phyloP scores from a whole-genome alignment of 2,888 invertebrate species.

The Empis stercorea region DNA sequence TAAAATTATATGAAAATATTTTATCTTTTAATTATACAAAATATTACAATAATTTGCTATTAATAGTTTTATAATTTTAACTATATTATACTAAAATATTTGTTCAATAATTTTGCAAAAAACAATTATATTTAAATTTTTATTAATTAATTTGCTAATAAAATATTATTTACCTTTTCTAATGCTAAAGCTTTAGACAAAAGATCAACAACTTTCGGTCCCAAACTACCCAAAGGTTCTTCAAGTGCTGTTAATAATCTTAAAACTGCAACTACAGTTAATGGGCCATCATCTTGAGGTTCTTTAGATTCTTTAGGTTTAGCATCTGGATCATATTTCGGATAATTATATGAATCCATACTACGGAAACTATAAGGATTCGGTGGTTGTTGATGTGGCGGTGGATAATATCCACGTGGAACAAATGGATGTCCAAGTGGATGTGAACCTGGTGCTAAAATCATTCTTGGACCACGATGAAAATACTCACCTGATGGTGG shows the following conservation, averaged over 20 bases:
- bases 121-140: too few relatives aligned
- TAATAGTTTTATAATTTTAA: too few relatives aligned
- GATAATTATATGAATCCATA: slow-evolving; percentile 28
- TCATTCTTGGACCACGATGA: background rate
- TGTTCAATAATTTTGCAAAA: too few relatives aligned
- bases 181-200: slow-evolving; percentile 64
- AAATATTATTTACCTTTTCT: slow-evolving; percentile 43
- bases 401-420: slow-evolving; percentile 6
- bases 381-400: slow-evolving; percentile 4
- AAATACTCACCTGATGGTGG: slow-evolving; percentile 13
- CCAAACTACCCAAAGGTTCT: slow-evolving; percentile 70
- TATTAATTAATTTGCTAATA: background rate
- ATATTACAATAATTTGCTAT: too few relatives aligned
- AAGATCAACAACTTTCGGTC: slow-evolving; percentile 63
- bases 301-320: slow-evolving; percentile 29
- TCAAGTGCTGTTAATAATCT: slow-evolving; percentile 69
- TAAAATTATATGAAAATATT: too few relatives aligned
- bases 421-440: background rate
- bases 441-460: background rate
- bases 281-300: slow-evolving; percentile 37
- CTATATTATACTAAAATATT: too few relatives aligned
- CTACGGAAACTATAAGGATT: slow-evolving; percentile 22
- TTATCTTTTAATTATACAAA: too few relatives aligned
- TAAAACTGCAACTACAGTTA: slow-evolving; percentile 52
- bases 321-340: slow-evolving; percentile 28